A percentile compares a stretch with the other conserved stretches of the same genome.
Evolutionary conservation across 2,888 invertebrate genomes (phyloP).

Genomic region (Ormyrus nitidulus): DNA sequence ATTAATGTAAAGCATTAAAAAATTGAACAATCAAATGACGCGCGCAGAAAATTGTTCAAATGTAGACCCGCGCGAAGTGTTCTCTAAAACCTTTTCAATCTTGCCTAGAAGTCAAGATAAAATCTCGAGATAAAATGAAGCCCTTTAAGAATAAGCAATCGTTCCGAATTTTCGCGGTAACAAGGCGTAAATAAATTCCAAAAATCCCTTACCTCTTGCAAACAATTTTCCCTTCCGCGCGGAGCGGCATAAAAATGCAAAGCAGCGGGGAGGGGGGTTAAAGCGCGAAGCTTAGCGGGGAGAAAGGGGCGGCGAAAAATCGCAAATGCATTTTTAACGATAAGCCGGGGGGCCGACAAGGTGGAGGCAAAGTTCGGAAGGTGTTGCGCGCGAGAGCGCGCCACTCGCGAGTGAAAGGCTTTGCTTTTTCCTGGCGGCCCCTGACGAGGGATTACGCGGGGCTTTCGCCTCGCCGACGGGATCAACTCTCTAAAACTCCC

Average conservation of each 20-base stretch:
- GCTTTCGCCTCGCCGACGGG: slow-evolving; percentile 31
- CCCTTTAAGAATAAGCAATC: too few relatives aligned
- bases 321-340: slow-evolving; percentile 45
- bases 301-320: neutral
- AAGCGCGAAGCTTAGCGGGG: too few relatives aligned
- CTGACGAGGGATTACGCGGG: slow-evolving; percentile 28
- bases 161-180: too few relatives aligned
- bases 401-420: slow-evolving; percentile 30
- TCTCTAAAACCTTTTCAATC: too few relatives aligned
- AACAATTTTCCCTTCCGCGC: too few relatives aligned
- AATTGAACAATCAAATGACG: slow-evolving; percentile 7
- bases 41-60: neutral
- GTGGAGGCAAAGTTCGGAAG: slow-evolving; percentile 31
- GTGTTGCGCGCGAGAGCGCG: slow-evolving; percentile 27
- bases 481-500: slow-evolving; percentile 41
- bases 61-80: too few relatives aligned
- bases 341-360: neutral
- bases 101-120: too few relatives aligned
- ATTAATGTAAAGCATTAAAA: slow-evolving; percentile 16
- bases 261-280: neutral
- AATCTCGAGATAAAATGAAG: too few relatives aligned
- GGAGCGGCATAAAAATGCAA: neutral
- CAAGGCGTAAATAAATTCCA: too few relatives aligned
- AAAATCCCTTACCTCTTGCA: too few relatives aligned
- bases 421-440: slow-evolving; percentile 26